Evolutionary conservation across 1,140 invertebrate species (phyloP).

Genomic region (Condylostylus longicornis): DNA sequence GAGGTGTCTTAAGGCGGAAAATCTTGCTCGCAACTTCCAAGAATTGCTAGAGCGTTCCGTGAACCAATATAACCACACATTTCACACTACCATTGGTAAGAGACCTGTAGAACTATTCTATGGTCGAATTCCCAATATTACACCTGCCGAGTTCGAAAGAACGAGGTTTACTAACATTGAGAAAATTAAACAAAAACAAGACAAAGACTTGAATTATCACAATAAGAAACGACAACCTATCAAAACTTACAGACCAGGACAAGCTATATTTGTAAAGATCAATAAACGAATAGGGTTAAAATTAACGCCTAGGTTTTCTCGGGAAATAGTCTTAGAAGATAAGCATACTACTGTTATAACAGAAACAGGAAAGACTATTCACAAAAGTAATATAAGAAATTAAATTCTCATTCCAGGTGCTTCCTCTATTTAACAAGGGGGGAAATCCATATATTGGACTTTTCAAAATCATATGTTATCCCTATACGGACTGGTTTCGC

Average conservation of each 20-base stretch:
- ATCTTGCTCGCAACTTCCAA: too few species aligned
- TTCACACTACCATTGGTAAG: too few species aligned
- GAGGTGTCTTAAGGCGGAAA: too few species aligned
- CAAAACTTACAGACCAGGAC: not conserved
- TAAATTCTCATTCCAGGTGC: slow-evolving; percentile 3
- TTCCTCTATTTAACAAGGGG: too few species aligned
- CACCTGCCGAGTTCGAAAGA: too few species aligned
- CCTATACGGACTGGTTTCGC: too few species aligned
- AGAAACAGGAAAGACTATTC: slow-evolving; percentile 2
- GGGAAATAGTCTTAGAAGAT: slow-evolving; percentile 2
- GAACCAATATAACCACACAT: too few species aligned
- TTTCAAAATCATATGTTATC: too few species aligned
- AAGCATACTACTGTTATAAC: not conserved
- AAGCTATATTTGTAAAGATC: slow-evolving; percentile 4
- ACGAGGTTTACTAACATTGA: too few species aligned
- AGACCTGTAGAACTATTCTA: slow-evolving; percentile 2
- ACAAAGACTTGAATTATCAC: slow-evolving; percentile 3
- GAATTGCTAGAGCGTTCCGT: too few species aligned
- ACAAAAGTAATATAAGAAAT: slow-evolving; percentile 7
- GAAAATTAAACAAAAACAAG: slow-evolving; percentile 3
- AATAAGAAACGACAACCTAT: slow-evolving; percentile 1
- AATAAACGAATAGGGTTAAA: slow-evolving; percentile 8
- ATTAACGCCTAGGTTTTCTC: slow-evolving; percentile 4
- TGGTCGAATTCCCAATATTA: too few species aligned
- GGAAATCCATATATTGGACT: too few species aligned